phyloP scores from a whole-genome alignment of 2,797 vertebrate species.

The Onychomys leucogaster region DNA sequence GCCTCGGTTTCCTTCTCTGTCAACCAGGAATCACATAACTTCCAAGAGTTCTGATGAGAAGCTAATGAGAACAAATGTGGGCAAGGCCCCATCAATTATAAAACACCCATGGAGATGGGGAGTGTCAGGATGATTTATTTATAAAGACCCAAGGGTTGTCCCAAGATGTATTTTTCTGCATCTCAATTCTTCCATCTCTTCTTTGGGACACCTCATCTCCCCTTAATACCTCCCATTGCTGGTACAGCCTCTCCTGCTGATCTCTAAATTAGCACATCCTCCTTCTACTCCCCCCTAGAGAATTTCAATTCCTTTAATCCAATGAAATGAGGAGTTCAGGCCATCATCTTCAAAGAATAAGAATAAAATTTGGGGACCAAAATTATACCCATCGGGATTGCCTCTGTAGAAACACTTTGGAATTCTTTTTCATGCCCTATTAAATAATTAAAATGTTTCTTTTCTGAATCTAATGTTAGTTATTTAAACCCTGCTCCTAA shows the following conservation, averaged over 20 bases:
- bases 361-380: slow-evolving; percentile 84
- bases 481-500: slow-evolving; percentile 81
- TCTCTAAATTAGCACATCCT: slow-evolving; percentile 66
- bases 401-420: slow-evolving; percentile 82
- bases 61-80: background rate
- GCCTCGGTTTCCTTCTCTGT: slow-evolving; percentile 63
- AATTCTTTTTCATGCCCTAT: slow-evolving; percentile 84
- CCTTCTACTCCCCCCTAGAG: slow-evolving; percentile 28
- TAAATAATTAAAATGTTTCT: slow-evolving; percentile 86
- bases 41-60: background rate
- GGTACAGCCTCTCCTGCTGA: slow-evolving; percentile 77
- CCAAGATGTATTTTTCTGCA: background rate
- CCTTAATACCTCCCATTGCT: slow-evolving; percentile 59
- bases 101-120: background rate
- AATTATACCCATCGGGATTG: slow-evolving; percentile 82
- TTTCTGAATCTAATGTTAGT: slow-evolving; percentile 81
- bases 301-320: slow-evolving; percentile 75
- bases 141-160: slow-evolving; percentile 59
- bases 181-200: slow-evolving; percentile 56
- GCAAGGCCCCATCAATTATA: slow-evolving; percentile 30
- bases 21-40: background rate
- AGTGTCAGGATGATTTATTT: slow-evolving; percentile 52
- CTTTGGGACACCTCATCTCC: slow-evolving; percentile 62
- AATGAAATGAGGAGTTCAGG: slow-evolving; percentile 77
- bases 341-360: slow-evolving; percentile 85